phyloP scores from a whole-genome alignment of 2,888 invertebrate genomes.

The Polietes domitor region DNA sequence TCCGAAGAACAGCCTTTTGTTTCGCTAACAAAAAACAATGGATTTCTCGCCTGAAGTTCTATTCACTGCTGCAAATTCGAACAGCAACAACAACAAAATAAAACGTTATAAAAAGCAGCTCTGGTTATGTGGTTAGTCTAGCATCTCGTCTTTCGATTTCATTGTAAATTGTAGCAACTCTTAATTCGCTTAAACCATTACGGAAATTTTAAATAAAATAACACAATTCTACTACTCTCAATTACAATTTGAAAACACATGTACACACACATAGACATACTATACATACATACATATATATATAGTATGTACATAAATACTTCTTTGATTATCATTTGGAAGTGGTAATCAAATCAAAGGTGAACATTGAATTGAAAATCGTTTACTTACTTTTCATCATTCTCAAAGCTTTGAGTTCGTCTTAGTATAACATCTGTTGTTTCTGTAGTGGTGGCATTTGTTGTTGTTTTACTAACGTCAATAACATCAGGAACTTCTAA shows the following conservation, averaged over 20 bases:
- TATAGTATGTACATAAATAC: no score
- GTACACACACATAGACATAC: background rate
- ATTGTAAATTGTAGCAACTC: background rate
- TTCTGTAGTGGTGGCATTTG: conserved; percentile 77
- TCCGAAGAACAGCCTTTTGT: no score
- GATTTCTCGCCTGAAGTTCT: no score
- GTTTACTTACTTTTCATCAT: conserved; percentile 91
- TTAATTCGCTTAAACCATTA: background rate
- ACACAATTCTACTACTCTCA: background rate
- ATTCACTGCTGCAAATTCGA: background rate
- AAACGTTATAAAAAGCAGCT: background rate
- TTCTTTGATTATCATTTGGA: conserved; percentile 33
- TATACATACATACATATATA: conserved; percentile 25
- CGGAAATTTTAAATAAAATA: conserved; percentile 30
- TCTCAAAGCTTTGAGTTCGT: conserved; percentile 93
- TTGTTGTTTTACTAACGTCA: conserved; percentile 77
- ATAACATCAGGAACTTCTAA: conserved; percentile 83
- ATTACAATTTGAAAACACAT: background rate
- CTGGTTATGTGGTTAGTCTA: background rate
- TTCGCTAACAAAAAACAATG: no score
- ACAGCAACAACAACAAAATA: conserved; percentile 13
- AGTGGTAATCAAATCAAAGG: conserved; percentile 1
- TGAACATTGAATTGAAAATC: background rate
- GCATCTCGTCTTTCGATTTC: background rate
- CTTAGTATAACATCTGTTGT: conserved; percentile 87